Evolutionary conservation across 1,140 invertebrate species (phyloP).

Genomic region (Lordiphosa mommai): DNA sequence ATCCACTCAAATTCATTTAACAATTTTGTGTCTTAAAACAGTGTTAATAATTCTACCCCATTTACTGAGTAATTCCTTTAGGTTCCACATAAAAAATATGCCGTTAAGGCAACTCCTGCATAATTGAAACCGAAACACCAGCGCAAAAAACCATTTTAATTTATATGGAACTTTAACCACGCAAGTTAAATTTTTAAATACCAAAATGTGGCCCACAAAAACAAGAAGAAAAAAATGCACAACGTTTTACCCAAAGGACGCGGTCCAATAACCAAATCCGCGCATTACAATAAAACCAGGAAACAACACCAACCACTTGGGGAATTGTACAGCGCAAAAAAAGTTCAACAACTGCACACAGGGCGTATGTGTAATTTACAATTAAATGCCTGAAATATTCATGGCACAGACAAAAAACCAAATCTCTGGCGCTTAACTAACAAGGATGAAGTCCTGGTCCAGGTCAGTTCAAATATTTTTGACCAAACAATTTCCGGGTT

Average conservation of each 20-base stretch:
- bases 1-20: too few species aligned
- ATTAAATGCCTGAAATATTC: constrained; percentile 73
- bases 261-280: constrained; percentile 55
- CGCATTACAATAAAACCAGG: constrained; percentile 37
- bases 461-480: constrained; percentile 57
- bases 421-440: constrained; percentile 52
- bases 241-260: constrained; percentile 34
- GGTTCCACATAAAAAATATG: too few species aligned
- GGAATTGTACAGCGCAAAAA: constrained; percentile 33
- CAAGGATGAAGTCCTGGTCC: constrained; percentile 11
- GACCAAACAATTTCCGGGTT: constrained; percentile 49
- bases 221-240: not conserved
- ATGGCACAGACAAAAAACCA: constrained; percentile 29
- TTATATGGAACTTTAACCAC: constrained; percentile 36
- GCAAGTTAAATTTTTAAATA: constrained; percentile 45
- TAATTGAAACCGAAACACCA: constrained; percentile 38
- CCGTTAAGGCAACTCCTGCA: not conserved
- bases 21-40: too few species aligned
- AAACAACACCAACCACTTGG: constrained; percentile 8
- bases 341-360: constrained; percentile 61
- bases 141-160: constrained; percentile 32
- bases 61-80: too few species aligned
- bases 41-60: too few species aligned
- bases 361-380: constrained; percentile 73
- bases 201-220: constrained; percentile 1